Conservation (phyloP, 2,888 invertebrate species). For the Epinotia ramella region DNA sequence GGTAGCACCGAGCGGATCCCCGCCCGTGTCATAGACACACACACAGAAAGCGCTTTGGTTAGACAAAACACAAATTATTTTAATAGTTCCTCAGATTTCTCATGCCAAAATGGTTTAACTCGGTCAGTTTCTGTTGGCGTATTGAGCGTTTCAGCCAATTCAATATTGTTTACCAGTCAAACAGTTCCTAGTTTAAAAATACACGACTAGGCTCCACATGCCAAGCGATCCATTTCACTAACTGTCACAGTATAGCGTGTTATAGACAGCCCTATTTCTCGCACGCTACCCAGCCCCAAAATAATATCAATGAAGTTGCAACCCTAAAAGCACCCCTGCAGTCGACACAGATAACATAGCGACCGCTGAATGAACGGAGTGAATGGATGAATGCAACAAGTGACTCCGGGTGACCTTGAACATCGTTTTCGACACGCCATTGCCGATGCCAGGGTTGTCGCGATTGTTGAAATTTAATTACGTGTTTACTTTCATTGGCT, state of each 20-base stretch:
- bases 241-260: not conserved
- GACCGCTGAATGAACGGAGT: slow-evolving; percentile 49
- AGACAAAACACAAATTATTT: no score
- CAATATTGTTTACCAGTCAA: not conserved
- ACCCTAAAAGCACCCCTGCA: slow-evolving; percentile 30
- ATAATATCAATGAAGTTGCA: slow-evolving; percentile 1
- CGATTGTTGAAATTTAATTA: slow-evolving; percentile 4
- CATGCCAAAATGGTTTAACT: no score
- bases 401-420: slow-evolving; percentile 34
- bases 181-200: not conserved
- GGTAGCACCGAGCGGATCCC: no score
- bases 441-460: slow-evolving; percentile 31
- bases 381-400: slow-evolving; percentile 43
- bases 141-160: no score
- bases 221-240: not conserved
- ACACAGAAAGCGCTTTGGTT: no score
- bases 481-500: not conserved
- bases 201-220: not conserved
- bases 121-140: no score
- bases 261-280: not conserved
- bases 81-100: no score
- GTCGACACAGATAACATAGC: slow-evolving; percentile 12
- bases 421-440: slow-evolving; percentile 33
- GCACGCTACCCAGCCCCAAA: not conserved
- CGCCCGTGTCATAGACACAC: no score